These are phyloP conservation scores for Pelecanoides urinatrix DNA, from an alignment of 2,113 vertebrate species.

Conservation along the genomic window DNA sequence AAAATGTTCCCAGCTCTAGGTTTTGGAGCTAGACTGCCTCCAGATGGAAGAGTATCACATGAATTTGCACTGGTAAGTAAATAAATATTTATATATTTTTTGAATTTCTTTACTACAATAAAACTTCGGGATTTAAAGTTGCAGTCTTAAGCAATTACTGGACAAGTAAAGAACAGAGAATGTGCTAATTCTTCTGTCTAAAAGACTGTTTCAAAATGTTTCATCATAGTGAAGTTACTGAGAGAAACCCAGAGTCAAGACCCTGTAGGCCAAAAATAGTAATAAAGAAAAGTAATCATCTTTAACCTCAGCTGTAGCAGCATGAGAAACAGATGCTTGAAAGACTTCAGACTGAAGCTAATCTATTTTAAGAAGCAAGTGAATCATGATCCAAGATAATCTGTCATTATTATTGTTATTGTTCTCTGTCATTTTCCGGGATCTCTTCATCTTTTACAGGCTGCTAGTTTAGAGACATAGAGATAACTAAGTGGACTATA, in stretches of 20 bases:
- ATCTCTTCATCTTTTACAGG: neutral
- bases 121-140: neutral
- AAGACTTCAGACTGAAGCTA: neutral
- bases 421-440: neutral
- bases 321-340: neutral
- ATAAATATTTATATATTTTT: neutral
- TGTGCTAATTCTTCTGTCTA: neutral
- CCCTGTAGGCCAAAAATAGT: neutral
- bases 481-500: neutral
- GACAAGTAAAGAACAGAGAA: neutral
- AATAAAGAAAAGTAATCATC: neutral
- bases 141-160: neutral
- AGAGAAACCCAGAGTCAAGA: neutral
- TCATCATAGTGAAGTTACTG: neutral
- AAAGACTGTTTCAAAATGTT: neutral
- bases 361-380: neutral
- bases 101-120: neutral
- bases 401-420: neutral
- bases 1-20: constrained; percentile 99
- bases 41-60: constrained; percentile 93
- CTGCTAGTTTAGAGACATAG: neutral
- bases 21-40: constrained; percentile 95
- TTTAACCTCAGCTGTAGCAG: neutral
- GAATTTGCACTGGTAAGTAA: constrained; percentile 94
- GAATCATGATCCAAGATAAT: neutral